Base-by-base conservation (phyloP, 2,888 invertebrate species). In the Xanthorhoe spadicearia region DNA sequence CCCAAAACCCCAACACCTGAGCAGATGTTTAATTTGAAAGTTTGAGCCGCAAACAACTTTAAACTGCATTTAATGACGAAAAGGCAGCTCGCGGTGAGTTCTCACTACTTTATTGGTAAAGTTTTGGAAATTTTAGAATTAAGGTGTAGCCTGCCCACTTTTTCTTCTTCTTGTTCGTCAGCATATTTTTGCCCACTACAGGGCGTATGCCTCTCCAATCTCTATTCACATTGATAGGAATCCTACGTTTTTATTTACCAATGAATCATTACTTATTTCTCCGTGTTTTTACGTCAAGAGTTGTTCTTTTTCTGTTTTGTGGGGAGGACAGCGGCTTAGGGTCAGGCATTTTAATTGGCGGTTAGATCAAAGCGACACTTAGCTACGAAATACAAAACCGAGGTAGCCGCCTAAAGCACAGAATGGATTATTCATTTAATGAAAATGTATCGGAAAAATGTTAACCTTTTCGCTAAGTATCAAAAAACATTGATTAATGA, bases 301-400 rank as follows among this genome's bases (percentile, higher is more conserved):
- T 57, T 62, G 18, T 54, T 66, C 57, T 17, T 66, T 66, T 66
- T 66, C 15, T 50, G 54, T 54, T 65, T 66, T 53, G 68, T 68
- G 57, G 61, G n/a, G 68, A 66, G 70, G 70, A 66, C 17, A 15
- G 49, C 35, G 57, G 10, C 46, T 49, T 55, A 52, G 51, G 51
- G 52, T 57, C 62, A 66, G 74, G 74, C 57, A 76, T 77, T 77
- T 78, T 78, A 74, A 78, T 78, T 77, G 77, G 77, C 76, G 76
- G 76, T 54, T 53, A 52, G 65, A 70, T 74, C 76, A 76, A 77
- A 77, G 75, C 61, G 57, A 48, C 35, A 67, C 55, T 55, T 55
- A 65, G 32, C 32, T 32, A 32, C 32, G 32, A 7, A 32, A 23
- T 23, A 23, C 35, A 38, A 10, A 38, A 38, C 35, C 35, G 8